phyloP scores from a whole-genome alignment of 2,113 vertebrate genomes.

The Notothenia coriiceps region DNA sequence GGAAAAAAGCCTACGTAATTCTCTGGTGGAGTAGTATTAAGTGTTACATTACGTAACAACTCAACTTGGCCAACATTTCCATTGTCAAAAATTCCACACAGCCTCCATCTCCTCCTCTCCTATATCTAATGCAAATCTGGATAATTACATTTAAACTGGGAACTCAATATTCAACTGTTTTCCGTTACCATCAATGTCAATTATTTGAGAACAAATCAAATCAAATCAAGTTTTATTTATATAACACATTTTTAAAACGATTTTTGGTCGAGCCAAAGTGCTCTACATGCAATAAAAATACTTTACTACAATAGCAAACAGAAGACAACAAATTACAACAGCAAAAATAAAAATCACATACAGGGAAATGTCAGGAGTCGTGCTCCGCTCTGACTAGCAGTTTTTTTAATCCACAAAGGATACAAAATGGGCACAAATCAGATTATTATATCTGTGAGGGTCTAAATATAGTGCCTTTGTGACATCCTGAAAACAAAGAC shows the following conservation, averaged over 20 bases:
- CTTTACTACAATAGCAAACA: too few relatives aligned
- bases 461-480: slow-evolving; percentile 72
- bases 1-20: slow-evolving; percentile 43
- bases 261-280: too few relatives aligned
- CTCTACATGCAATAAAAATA: too few relatives aligned
- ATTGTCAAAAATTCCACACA: slow-evolving; percentile 39
- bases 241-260: too few relatives aligned
- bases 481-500: slow-evolving; percentile 75
- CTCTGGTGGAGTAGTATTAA: slow-evolving; percentile 61
- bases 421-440: slow-evolving; percentile 41
- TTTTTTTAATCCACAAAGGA: slow-evolving; percentile 35
- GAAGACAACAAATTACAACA: too few relatives aligned
- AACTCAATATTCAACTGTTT: background rate
- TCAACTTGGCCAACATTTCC: slow-evolving; percentile 51
- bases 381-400: background rate
- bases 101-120: slow-evolving; percentile 34
- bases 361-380: too few relatives aligned
- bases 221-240: too few relatives aligned
- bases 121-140: background rate
- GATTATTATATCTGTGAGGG: slow-evolving; percentile 38
- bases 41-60: slow-evolving; percentile 54
- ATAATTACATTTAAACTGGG: slow-evolving; percentile 11
- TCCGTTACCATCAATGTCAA: slow-evolving; percentile 8
- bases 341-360: too few relatives aligned
- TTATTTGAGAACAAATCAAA: slow-evolving; percentile 2